phyloP scores from a whole-genome alignment of 2,888 invertebrate species.

The Meiosimyza platycephala region DNA sequence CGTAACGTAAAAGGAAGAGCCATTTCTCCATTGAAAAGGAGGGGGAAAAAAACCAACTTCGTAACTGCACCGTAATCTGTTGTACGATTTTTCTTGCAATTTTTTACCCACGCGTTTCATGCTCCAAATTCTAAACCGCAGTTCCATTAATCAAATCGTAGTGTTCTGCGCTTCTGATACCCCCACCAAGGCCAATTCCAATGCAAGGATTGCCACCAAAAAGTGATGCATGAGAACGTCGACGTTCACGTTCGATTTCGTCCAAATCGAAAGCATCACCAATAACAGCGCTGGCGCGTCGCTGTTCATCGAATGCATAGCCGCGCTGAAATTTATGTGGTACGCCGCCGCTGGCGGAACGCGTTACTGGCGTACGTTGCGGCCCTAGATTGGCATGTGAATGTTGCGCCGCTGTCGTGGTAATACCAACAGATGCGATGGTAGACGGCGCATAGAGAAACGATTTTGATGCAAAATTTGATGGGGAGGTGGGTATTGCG shows the following conservation, averaged over 20 bases:
- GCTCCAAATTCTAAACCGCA: conserved; percentile 54
- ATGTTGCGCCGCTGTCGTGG: conserved; percentile 30
- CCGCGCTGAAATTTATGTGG: conserved; percentile 58
- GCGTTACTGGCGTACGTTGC: conserved; percentile 38
- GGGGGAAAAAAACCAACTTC: neutral
- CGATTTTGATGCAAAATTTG: conserved; percentile 57
- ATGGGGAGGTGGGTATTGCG: conserved; percentile 65
- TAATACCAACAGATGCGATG: conserved; percentile 28
- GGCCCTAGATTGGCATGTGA: conserved; percentile 27
- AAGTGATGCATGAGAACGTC: conserved; percentile 66
- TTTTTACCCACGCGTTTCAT: neutral
- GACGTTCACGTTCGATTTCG: conserved; percentile 64
- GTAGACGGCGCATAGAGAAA: conserved; percentile 50
- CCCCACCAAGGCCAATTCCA: conserved; percentile 23
- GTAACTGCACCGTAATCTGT: neutral
- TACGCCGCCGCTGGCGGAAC: conserved; percentile 42
- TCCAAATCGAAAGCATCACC: conserved; percentile 63
- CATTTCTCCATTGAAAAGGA: neutral
- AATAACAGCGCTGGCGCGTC: conserved; percentile 51
- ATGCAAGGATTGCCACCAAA: conserved; percentile 47
- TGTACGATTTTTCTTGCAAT: neutral
- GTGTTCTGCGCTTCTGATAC: conserved; percentile 46
- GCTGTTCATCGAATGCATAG: conserved; percentile 62
- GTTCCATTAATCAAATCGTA: conserved; percentile 65
- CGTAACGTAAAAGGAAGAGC: too few relatives aligned